phyloP scores from a whole-genome alignment of 2,888 invertebrate species.

The Catonia carolina region DNA sequence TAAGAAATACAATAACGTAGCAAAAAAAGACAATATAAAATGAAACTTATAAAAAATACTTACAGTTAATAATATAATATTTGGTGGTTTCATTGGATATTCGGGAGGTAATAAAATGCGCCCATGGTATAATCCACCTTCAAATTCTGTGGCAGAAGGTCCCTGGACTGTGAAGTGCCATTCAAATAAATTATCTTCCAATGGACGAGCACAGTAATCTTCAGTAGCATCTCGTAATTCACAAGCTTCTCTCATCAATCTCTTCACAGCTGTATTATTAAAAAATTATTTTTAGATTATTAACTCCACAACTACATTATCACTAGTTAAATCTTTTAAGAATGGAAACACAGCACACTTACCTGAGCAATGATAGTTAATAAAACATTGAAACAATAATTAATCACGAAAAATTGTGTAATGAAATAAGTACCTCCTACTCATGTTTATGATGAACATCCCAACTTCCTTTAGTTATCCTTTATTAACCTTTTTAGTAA shows the following conservation, averaged over 20 bases:
- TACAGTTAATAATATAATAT: constrained; percentile 85
- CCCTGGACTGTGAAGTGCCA: constrained; percentile 97
- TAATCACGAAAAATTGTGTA: too few relatives aligned
- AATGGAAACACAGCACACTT: too few relatives aligned
- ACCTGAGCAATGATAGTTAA: too few relatives aligned
- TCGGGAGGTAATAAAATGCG: constrained; percentile 85
- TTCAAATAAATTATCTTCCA: constrained; percentile 93
- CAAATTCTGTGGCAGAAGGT: constrained; percentile 81
- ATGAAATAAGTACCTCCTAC: too few relatives aligned
- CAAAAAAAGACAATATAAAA: neutral
- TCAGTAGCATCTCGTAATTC: constrained; percentile 83
- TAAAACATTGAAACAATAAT: too few relatives aligned
- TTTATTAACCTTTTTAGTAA: too few relatives aligned
- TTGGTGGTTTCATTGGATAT: constrained; percentile 96
- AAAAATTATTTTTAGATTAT: too few relatives aligned
- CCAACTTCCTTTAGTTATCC: too few relatives aligned
- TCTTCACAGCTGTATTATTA: constrained; percentile 72
- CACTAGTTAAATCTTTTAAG: too few relatives aligned
- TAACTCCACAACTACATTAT: too few relatives aligned
- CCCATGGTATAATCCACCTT: constrained; percentile 87
- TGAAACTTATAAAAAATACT: constrained; percentile 33
- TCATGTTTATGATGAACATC: too few relatives aligned
- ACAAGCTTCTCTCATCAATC: constrained; percentile 84
- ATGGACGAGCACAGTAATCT: constrained; percentile 80
- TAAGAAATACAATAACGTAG: neutral